A percentile compares a stretch with the other conserved stretches of the same genome.
phyloP scores from a whole-genome alignment of 2,113 vertebrate genomes.

The Toxostoma redivivum region DNA sequence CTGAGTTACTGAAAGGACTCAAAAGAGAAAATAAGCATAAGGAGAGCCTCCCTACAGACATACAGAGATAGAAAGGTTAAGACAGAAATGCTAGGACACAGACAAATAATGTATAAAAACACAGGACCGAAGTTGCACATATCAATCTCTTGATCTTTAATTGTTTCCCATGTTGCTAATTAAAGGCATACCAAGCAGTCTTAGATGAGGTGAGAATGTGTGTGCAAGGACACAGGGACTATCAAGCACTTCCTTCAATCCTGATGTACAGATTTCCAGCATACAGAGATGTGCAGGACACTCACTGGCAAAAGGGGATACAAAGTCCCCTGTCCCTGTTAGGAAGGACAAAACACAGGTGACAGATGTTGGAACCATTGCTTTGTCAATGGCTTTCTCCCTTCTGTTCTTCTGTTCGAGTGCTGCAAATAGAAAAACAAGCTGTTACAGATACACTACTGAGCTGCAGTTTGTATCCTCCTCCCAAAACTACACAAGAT shows the following conservation, averaged over 20 bases:
- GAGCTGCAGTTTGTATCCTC: neutral
- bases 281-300: neutral
- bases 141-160: constrained; percentile 35
- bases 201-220: neutral
- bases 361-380: neutral
- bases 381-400: neutral
- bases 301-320: neutral
- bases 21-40: neutral
- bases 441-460: neutral
- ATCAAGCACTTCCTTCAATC: neutral
- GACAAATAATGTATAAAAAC: neutral
- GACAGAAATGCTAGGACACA: neutral
- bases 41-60: neutral
- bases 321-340: neutral
- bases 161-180: neutral
- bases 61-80: neutral
- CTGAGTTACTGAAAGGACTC: neutral
- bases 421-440: constrained; percentile 30
- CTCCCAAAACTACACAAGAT: neutral
- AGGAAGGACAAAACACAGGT: neutral
- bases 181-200: constrained; percentile 4
- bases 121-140: neutral
- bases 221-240: neutral
- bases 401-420: neutral
- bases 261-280: neutral